A percentile compares a stretch with the other conserved stretches of the same genome.
Conservation (phyloP, 2,113 vertebrate genomes). For the Paradoxurus hermaphroditus region DNA sequence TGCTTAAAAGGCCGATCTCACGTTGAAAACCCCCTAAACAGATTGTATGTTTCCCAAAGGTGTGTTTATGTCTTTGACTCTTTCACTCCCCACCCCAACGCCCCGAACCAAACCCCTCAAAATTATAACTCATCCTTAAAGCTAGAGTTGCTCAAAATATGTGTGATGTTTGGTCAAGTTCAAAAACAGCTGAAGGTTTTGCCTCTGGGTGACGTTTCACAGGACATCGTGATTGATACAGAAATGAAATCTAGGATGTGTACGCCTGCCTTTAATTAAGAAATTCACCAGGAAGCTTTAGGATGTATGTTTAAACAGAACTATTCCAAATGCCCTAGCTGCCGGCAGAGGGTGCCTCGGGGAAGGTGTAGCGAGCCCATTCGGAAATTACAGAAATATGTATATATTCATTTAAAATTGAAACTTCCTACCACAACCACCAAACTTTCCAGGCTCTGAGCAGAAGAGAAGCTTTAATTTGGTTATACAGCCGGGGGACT, state of each 20-base stretch:
- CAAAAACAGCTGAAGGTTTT: constrained; percentile 28
- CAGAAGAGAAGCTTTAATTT: constrained; percentile 41
- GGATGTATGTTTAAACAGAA: constrained; percentile 12
- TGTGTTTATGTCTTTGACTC: not conserved
- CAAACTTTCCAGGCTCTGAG: constrained; percentile 37
- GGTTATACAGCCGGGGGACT: not conserved
- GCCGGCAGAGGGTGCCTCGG: not conserved
- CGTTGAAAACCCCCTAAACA: not conserved
- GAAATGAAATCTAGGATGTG: not conserved
- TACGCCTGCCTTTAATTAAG: not conserved
- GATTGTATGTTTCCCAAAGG: not conserved
- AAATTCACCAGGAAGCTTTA: not conserved
- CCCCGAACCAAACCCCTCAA: not conserved
- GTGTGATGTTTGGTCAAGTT: constrained; percentile 23
- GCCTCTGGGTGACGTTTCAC: constrained; percentile 7
- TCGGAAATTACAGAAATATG: constrained; percentile 44
- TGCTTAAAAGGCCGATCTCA: not conserved
- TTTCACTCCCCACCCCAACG: not conserved
- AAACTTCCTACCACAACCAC: constrained; percentile 50
- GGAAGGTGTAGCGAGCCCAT: not conserved
- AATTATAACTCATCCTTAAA: not conserved
- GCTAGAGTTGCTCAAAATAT: not conserved
- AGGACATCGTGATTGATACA: not conserved
- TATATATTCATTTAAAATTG: constrained; percentile 15
- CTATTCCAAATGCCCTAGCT: not conserved